These are phyloP conservation scores for Poeciliopsis turrubarensis DNA, from an alignment of 2,113 vertebrate genomes.

Conservation along the genomic window DNA sequence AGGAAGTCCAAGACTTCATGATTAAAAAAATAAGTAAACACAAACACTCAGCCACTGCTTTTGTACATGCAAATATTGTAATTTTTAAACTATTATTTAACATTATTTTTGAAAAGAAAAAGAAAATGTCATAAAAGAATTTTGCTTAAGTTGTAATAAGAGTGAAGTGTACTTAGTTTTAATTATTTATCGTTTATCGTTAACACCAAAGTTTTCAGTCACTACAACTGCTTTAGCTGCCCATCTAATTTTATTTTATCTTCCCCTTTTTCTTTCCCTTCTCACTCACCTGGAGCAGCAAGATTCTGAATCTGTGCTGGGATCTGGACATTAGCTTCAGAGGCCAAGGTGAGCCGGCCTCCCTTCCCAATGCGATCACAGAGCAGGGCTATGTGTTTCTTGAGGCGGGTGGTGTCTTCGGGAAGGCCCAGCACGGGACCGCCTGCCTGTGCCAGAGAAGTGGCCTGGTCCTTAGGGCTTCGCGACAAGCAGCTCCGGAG, in stretches of 20 bases:
- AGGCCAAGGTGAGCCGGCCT: conserved; percentile 86
- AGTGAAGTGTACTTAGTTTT: not conserved
- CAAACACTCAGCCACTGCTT: conserved; percentile 7
- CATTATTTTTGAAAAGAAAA: not conserved
- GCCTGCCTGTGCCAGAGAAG: conserved; percentile 77
- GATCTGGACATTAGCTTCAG: conserved; percentile 76
- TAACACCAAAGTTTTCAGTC: not conserved
- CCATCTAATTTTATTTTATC: not conserved
- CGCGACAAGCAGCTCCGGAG: conserved; percentile 92
- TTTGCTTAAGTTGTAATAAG: not conserved
- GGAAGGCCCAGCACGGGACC: conserved; percentile 83
- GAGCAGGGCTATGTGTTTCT: conserved; percentile 92
- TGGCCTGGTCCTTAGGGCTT: conserved; percentile 92
- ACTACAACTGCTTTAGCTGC: not conserved
- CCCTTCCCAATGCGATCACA: conserved; percentile 93
- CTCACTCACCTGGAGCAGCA: conserved; percentile 83
- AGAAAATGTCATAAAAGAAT: not conserved
- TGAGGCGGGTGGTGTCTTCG: conserved; percentile 87
- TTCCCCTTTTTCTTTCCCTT: not conserved
- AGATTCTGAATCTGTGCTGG: conserved; percentile 71
- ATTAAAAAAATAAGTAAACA: conserved; percentile 37
- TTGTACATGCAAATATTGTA: not conserved
- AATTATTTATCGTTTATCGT: no score
- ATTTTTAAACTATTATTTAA: not conserved
- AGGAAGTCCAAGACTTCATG: conserved; percentile 37